Conservation (phyloP, 92 coral and sea anemone species). For the Palythoa grandis region DNA sequence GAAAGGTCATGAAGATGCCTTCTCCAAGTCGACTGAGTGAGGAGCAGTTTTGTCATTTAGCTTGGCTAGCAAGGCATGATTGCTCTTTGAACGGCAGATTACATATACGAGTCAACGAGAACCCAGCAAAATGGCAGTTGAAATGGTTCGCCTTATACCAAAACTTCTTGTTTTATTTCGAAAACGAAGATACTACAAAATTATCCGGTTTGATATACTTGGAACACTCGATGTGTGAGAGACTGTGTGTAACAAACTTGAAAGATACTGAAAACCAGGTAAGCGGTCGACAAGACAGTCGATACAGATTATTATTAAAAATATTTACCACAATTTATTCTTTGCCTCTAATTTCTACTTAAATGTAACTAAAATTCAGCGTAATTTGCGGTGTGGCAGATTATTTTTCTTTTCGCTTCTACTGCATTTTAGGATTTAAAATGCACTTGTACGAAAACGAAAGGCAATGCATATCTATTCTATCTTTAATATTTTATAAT, state of each 20-base stretch:
- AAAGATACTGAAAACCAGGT: constrained; percentile 92
- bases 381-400: neutral
- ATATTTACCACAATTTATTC: neutral
- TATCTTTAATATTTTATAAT: constrained; percentile 14
- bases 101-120: constrained; percentile 68
- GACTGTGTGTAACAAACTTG: constrained; percentile 81
- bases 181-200: constrained; percentile 82
- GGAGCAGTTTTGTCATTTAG: constrained; percentile 78
- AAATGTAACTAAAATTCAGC: neutral
- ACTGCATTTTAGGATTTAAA: constrained; percentile 1
- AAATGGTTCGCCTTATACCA: constrained; percentile 89
- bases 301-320: neutral
- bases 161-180: constrained; percentile 90
- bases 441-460: neutral
- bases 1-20: constrained; percentile 69
- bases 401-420: neutral
- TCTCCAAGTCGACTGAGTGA: constrained; percentile 72
- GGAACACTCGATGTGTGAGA: constrained; percentile 91
- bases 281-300: neutral
- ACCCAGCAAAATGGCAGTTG: constrained; percentile 88
- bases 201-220: constrained; percentile 79
- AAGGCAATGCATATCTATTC: constrained; percentile 22
- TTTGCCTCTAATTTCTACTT: constrained; percentile 38
- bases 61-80: constrained; percentile 77
- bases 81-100: constrained; percentile 76